Base-by-base conservation (phyloP, 2,888 invertebrate genomes). In the Diabrotica balteata region DNA sequence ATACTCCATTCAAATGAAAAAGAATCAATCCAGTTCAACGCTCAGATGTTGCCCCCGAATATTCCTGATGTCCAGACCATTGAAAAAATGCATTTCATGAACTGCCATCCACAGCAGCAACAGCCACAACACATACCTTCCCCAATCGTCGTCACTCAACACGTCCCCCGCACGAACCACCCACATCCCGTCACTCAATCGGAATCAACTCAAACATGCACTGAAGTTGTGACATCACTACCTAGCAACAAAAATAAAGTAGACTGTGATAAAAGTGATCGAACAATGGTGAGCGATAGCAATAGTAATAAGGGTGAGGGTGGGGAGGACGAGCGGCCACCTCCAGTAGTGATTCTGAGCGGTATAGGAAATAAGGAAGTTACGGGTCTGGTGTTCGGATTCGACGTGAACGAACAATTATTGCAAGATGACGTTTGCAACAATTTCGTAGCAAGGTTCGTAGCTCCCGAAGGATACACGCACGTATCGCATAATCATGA, bases 371-470 rank as follows among this genome's bases (percentile, higher is more conserved):
- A 85, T 75, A 86, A 86, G 73, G 87, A 87, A 73, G 88, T 91
- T 83, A 73, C 78, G 42, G 91, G 90, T 77, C 88, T 94, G 67
- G 93, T 93, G 49, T 95, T 95, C 83, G 93, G 93, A 10, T 93
- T 93, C 84, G 93, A 91, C 80, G 86, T 93, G 69, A 92, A 93
- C 84, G 90, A 92, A 83, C 90, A 90, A 81, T 86, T 93, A 77
- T 84, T 92, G 77, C 85, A 86, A n/a, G 81, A 82, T 59, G 82
- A 81, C 67, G 72, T 78, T 22, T 85, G 84, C 71, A 85, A 86
- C 72, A 83, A 85, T 71, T 86, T 86, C 73, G 81, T 84, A 8
- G 80, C 84, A 57, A 78, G 85, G 60, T 87, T 82, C 72, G 80
- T 85, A 53, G 83, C 84, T 10, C 86, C 86, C 6, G 81, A 83